These are phyloP conservation scores for Punctoribates punctum DNA, from an alignment of 2,888 invertebrate genomes.

Conservation along the genomic window DNA sequence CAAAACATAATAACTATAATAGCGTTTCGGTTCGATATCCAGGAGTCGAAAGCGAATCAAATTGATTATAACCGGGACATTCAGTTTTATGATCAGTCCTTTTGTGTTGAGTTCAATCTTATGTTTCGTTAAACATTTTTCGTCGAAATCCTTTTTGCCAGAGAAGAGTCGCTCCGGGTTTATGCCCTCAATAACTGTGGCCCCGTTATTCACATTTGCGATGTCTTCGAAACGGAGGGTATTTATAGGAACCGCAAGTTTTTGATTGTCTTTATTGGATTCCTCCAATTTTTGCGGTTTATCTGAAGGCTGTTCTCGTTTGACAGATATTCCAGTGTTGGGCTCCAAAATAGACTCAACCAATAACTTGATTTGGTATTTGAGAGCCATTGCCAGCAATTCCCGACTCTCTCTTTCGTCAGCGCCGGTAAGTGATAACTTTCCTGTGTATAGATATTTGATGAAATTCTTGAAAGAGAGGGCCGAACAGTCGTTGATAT, in stretches of 20 bases:
- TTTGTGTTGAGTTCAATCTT: conserved; percentile 22
- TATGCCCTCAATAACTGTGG: neutral
- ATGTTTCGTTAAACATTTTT: conserved; percentile 4
- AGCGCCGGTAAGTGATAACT: neutral
- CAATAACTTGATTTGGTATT: conserved; percentile 17
- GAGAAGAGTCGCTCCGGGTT: neutral
- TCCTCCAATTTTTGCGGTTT: neutral
- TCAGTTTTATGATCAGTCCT: conserved; percentile 2
- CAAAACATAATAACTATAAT: conserved; percentile 4
- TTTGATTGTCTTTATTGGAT: neutral
- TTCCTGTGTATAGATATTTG: conserved; percentile 23
- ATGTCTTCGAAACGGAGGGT: conserved; percentile 9
- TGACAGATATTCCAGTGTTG: neutral
- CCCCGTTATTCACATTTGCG: neutral
- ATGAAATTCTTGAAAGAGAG: conserved; percentile 30
- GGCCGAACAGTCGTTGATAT: conserved; percentile 25
- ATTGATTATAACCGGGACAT: conserved; percentile 16
- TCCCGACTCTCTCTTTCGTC: neutral
- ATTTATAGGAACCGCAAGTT: neutral
- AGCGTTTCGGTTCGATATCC: conserved; percentile 2
- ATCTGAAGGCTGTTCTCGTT: neutral
- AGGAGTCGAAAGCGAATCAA: neutral
- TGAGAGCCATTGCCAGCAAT: conserved; percentile 3
- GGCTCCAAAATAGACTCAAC: conserved; percentile 3
- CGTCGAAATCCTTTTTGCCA: neutral